Evolutionary conservation across 2,797 vertebrate genomes (phyloP).

Genomic region (Taenioides sp.): DNA sequence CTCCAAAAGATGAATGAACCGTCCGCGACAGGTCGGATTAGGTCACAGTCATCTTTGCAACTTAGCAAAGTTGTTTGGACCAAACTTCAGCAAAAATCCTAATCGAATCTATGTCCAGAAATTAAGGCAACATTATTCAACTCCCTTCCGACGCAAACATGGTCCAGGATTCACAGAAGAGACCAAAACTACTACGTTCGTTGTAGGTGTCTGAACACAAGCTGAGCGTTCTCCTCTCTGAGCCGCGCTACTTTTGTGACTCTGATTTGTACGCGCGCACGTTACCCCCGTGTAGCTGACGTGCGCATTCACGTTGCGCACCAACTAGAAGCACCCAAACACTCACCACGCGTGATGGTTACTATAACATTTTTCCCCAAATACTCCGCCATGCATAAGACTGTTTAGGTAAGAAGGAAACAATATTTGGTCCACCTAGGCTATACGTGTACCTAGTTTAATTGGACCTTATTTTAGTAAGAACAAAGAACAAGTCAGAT

Average conservation of each 20-base stretch:
- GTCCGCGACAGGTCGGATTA: constrained; percentile 13
- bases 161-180: neutral
- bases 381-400: neutral
- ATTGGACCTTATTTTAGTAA: neutral
- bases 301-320: constrained; percentile 60
- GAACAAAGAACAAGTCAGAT: neutral
- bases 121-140: constrained; percentile 6
- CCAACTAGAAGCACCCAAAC: neutral
- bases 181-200: neutral
- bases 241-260: constrained; percentile 61
- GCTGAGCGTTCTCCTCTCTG: constrained; percentile 34
- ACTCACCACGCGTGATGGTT: neutral
- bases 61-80: neutral
- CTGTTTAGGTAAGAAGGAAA: no score
- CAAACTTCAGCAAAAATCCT: constrained; percentile 13
- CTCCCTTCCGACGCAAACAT: constrained; percentile 5
- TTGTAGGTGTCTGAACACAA: constrained; percentile 18
- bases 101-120: constrained; percentile 5
- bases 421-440: no score
- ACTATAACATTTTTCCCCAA: neutral
- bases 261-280: constrained; percentile 46
- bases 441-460: neutral
- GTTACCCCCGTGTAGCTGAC: constrained; percentile 32
- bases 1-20: neutral
- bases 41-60: constrained; percentile 47